phyloP scores from a whole-genome alignment of 2,888 invertebrate species.

The Steinernema scapterisci region DNA sequence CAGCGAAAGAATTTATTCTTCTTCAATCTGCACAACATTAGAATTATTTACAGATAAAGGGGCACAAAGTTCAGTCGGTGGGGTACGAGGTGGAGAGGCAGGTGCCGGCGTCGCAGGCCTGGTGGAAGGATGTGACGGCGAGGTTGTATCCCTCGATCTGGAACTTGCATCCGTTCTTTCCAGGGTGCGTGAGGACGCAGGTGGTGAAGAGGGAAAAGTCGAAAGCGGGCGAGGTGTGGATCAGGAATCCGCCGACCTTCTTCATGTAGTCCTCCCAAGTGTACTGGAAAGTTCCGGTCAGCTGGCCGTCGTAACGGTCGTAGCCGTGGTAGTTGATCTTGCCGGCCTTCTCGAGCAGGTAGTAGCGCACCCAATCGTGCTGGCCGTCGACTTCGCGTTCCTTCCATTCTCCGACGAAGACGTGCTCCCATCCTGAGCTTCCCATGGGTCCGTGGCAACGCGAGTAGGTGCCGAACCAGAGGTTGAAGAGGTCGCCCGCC shows the following conservation, averaged over 20 bases:
- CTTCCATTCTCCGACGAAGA: slow-evolving; percentile 64
- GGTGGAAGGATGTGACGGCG: slow-evolving; percentile 57
- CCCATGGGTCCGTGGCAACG: slow-evolving; percentile 58
- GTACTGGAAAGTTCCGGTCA: slow-evolving; percentile 66
- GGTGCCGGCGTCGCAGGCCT: slow-evolving; percentile 55
- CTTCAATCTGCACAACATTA: too few relatives aligned
- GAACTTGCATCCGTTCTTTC: slow-evolving; percentile 58
- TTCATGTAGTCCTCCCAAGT: slow-evolving; percentile 58
- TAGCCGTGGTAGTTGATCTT: slow-evolving; percentile 65
- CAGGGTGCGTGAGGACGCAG: slow-evolving; percentile 59
- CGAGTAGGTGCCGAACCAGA: slow-evolving; percentile 65
- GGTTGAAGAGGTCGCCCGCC: slow-evolving; percentile 49
- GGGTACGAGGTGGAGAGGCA: slow-evolving; percentile 61
- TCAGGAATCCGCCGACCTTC: slow-evolving; percentile 63
- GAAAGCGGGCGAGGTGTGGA: slow-evolving; percentile 65
- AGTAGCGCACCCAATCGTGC: slow-evolving; percentile 66
- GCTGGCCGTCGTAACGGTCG: slow-evolving; percentile 52
- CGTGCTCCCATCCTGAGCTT: slow-evolving; percentile 65
- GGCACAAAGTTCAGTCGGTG: too few relatives aligned
- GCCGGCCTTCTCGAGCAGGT: slow-evolving; percentile 60
- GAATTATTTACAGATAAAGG: too few relatives aligned
- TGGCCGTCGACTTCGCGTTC: slow-evolving; percentile 58
- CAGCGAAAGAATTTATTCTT: too few relatives aligned
- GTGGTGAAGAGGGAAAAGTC: slow-evolving; percentile 64
- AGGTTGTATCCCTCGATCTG: slow-evolving; percentile 44